phyloP scores from a whole-genome alignment of 2,888 invertebrate genomes.

The Eristalis tenax region DNA sequence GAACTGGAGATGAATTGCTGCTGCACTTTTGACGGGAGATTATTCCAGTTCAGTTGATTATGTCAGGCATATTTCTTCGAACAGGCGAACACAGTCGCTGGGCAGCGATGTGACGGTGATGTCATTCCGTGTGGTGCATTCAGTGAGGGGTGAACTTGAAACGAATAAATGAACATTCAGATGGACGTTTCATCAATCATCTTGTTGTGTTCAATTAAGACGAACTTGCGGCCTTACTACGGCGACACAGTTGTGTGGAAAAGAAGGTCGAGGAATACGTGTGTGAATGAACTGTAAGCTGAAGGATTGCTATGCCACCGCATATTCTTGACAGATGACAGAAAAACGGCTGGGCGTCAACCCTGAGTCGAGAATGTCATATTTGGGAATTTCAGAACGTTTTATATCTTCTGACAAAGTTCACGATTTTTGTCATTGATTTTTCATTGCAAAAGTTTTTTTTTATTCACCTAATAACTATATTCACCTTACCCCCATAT shows the following conservation, averaged over 20 bases:
- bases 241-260: neutral
- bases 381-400: too few relatives aligned
- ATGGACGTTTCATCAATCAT: neutral
- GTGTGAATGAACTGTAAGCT: neutral
- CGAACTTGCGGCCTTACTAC: neutral
- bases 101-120: neutral
- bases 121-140: neutral
- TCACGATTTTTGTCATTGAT: too few relatives aligned
- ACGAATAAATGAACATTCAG: neutral
- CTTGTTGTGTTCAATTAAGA: neutral
- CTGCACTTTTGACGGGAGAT: neutral
- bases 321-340: too few relatives aligned
- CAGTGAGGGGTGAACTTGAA: neutral
- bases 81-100: neutral
- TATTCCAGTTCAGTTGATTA: neutral
- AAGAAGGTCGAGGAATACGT: neutral
- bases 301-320: too few relatives aligned
- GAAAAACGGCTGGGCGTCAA: too few relatives aligned
- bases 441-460: too few relatives aligned
- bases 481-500: too few relatives aligned
- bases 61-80: neutral
- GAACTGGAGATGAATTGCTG: conserved; percentile 43
- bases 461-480: too few relatives aligned
- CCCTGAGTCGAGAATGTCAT: too few relatives aligned
- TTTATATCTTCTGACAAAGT: too few relatives aligned